Evolutionary conservation across 2,888 invertebrate genomes (phyloP), one percentile per base, ranked within the genome.

Genomic region (Drosophila borborema): DNA sequence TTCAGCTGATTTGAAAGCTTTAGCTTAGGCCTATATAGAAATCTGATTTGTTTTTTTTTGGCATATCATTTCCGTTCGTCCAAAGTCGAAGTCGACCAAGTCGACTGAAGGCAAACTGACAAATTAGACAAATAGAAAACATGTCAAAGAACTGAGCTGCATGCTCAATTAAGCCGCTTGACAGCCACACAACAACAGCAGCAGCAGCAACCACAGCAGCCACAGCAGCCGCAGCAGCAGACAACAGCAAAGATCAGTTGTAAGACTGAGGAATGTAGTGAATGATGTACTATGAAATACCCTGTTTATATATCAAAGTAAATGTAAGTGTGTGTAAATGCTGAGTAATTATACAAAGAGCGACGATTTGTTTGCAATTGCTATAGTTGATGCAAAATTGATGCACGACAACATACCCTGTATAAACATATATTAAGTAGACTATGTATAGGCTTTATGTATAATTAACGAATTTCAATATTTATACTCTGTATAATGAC

Each of bases 51-150:
- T 38, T 20, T 70, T 74, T 76, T 75, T 86, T 74, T 79, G 81
- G 75, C 72, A 59, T 82, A 86, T 87, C 90, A 87, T 90, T 90
- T 87, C 87, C 90, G 86, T 76, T 90, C 67, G 63, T 49, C 45
- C 64, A 41, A 49, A 41, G 54, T 48, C 68, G 20, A 34, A 38
- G 66, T 62, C 46, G 61, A 59, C 64, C 66, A 23, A 28, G 3
- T 0, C 68, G 40, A 61, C 76, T 67, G 49, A 86, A 77, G 74
- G 65, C 81, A 60, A 76, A 70, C 72, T 85, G 82, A 89, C 87
- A 89, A 87, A 84, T 87, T 89, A 74, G 86, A 82, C 78, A 82
- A 87, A 89, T 88, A 87, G 86, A 80, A 90, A 89, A 87, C 82
- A 90, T 85, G 88, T 87, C 87, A 77, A 78, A 80, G 65, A 80